A percentile compares a stretch with the other conserved stretches of the same genome.
phyloP scores from a whole-genome alignment of 1,140 invertebrate genomes.

The Gonioctena quinquepunctata region DNA sequence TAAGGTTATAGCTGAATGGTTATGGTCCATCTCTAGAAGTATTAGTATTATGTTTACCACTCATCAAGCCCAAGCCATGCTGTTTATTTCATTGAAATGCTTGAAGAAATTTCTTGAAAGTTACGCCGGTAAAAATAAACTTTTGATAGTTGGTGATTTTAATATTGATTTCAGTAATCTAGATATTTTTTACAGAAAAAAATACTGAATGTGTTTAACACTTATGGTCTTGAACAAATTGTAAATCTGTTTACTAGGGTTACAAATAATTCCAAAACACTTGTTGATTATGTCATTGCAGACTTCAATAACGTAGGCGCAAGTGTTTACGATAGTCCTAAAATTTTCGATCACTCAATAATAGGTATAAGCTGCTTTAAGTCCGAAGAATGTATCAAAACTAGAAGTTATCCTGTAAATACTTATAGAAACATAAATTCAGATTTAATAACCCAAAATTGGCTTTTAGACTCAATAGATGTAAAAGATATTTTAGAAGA shows the following conservation, averaged over 20 bases:
- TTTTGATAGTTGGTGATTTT: not conserved
- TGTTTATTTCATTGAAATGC: too few species aligned
- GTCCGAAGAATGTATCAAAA: not conserved
- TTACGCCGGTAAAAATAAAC: too few species aligned
- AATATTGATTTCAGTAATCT: too few species aligned
- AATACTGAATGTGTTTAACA: not conserved
- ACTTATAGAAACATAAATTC: not conserved
- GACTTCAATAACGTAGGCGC: not conserved
- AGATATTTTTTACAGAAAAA: not conserved
- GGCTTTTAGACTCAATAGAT: too few species aligned
- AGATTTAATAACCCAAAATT: not conserved
- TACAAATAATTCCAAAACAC: not conserved
- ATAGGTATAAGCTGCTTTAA: too few species aligned
- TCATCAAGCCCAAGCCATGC: too few species aligned
- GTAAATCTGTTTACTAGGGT: not conserved
- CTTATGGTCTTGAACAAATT: not conserved
- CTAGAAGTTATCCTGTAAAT: not conserved
- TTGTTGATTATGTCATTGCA: not conserved
- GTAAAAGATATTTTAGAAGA: too few species aligned
- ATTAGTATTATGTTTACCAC: too few species aligned
- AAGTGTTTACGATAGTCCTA: not conserved
- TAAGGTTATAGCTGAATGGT: too few species aligned
- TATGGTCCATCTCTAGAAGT: too few species aligned
- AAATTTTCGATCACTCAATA: not conserved
- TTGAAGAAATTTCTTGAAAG: too few species aligned